phyloP scores from a whole-genome alignment of 2,797 vertebrate species.

The Fistularia commersonii region DNA sequence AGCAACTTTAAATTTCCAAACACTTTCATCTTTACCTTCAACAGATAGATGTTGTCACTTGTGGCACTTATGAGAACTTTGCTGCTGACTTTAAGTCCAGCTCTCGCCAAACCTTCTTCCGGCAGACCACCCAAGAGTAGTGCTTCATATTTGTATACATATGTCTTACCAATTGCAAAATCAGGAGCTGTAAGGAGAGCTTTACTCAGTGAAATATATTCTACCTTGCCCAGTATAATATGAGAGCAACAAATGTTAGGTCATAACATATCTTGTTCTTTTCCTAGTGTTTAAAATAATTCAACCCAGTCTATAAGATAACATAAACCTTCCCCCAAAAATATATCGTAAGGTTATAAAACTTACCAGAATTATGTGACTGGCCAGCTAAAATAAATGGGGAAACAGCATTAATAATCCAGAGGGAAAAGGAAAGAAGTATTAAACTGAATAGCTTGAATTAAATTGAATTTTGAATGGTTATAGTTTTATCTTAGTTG shows the following conservation, averaged over 20 bases:
- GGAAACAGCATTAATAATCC: constrained; percentile 4
- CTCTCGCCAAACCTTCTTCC: constrained; percentile 72
- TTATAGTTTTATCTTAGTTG: too few relatives aligned
- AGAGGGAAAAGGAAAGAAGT: background rate
- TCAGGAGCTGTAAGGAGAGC: constrained; percentile 58
- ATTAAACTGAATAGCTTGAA: too few relatives aligned
- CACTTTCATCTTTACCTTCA: constrained; percentile 71
- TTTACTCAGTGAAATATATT: background rate
- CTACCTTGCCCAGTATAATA: background rate
- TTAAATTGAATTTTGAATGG: too few relatives aligned
- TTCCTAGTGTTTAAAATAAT: too few relatives aligned
- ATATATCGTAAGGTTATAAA: background rate
- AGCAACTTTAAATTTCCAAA: background rate
- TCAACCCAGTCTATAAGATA: too few relatives aligned
- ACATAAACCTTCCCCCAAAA: too few relatives aligned
- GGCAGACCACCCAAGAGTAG: constrained; percentile 67
- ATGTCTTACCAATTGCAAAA: constrained; percentile 65
- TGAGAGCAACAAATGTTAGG: too few relatives aligned
- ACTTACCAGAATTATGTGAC: constrained; percentile 59
- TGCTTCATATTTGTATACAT: constrained; percentile 75
- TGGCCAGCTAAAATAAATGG: constrained; percentile 51
- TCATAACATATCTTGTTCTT: too few relatives aligned
- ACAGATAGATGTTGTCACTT: constrained; percentile 62
- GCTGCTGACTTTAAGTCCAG: constrained; percentile 77
- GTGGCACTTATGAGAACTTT: constrained; percentile 74